A percentile compares a stretch with the other conserved stretches of the same genome.
These are phyloP conservation scores for Origma solitaria DNA, from an alignment of 2,113 vertebrate species.

Conservation along the genomic window DNA sequence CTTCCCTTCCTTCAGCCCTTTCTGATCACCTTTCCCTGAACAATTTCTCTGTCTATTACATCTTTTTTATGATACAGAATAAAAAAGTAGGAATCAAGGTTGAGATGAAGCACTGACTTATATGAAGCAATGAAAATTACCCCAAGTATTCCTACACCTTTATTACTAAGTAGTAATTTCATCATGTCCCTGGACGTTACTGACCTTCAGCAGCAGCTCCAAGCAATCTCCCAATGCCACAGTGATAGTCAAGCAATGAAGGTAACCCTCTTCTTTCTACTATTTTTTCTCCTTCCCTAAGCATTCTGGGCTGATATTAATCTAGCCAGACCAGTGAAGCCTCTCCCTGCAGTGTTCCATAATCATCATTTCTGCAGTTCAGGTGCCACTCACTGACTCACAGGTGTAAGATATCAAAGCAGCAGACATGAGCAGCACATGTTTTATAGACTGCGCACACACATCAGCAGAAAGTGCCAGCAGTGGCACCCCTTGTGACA, in stretches of 20 bases:
- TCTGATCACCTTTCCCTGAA: neutral
- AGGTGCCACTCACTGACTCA: neutral
- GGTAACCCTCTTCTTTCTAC: neutral
- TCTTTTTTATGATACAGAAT: neutral
- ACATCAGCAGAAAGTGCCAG: neutral
- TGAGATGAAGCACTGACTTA: neutral
- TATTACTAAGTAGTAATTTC: neutral
- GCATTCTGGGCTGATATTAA: neutral
- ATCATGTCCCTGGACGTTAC: neutral
- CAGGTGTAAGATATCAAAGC: neutral
- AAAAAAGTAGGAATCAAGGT: neutral
- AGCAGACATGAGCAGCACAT: fast-evolving
- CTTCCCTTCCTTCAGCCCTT: neutral
- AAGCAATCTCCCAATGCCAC: neutral
- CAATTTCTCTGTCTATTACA: neutral
- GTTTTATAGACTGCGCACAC: neutral
- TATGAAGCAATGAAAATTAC: neutral
- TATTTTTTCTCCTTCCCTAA: neutral
- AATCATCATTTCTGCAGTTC: neutral
- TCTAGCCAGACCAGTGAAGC: neutral
- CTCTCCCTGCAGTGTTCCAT: neutral
- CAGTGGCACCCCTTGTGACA: neutral
- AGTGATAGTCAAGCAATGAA: neutral
- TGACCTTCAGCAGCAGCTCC: neutral
- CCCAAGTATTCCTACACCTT: neutral